Conservation (phyloP, 2,113 vertebrate genomes). For the Chloropsis hardwickii region DNA sequence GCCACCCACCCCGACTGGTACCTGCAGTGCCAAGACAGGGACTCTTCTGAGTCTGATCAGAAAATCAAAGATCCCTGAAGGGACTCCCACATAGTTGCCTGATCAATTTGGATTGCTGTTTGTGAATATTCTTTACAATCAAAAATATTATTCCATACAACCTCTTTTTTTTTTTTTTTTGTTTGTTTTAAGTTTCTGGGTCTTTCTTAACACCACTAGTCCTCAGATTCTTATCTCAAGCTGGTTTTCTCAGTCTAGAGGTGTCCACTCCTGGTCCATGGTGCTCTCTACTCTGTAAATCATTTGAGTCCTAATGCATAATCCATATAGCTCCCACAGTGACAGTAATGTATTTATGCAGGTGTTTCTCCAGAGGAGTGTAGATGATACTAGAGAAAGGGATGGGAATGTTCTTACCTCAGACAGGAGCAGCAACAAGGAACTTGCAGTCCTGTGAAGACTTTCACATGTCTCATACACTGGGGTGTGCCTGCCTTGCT, state of each 20-base stretch:
- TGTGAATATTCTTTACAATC: not conserved
- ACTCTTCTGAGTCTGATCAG: not conserved
- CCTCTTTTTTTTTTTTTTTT: too few relatives aligned
- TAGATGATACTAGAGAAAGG: not conserved
- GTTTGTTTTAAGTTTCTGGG: not conserved
- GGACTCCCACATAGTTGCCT: not conserved
- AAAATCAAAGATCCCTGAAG: not conserved
- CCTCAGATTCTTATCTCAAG: not conserved
- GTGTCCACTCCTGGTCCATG: not conserved
- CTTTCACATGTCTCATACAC: not conserved
- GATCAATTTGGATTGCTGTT: not conserved
- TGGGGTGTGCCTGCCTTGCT: not conserved
- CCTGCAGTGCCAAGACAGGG: not conserved
- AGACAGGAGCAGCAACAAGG: fast-evolving
- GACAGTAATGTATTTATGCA: not conserved
- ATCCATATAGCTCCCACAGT: not conserved
- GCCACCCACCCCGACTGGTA: not conserved
- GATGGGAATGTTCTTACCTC: not conserved
- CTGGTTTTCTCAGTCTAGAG: not conserved
- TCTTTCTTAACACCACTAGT: not conserved
- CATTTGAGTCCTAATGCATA: not conserved
- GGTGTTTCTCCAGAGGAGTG: not conserved
- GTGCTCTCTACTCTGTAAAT: not conserved
- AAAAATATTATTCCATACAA: not conserved
- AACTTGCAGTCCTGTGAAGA: not conserved